Evolutionary conservation across 1,140 invertebrate species (phyloP).

Genomic region (Ceratina calcarata): DNA sequence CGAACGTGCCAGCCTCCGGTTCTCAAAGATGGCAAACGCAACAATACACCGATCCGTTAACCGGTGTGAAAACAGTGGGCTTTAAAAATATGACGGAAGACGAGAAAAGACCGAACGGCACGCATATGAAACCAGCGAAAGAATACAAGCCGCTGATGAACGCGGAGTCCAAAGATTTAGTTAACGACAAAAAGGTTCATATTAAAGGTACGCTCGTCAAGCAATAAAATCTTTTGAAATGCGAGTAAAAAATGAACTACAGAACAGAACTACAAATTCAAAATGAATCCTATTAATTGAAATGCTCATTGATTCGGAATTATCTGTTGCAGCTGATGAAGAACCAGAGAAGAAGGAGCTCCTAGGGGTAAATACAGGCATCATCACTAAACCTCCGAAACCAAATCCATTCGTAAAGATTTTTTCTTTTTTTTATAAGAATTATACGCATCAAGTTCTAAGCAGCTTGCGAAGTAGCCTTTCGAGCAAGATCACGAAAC

Average conservation of each 20-base stretch:
- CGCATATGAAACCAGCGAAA: slow-evolving; percentile 66
- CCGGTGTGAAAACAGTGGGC: slow-evolving; percentile 70
- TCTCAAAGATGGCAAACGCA: slow-evolving; percentile 76
- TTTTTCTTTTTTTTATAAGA: slow-evolving; percentile 72
- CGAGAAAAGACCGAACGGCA: slow-evolving; percentile 76
- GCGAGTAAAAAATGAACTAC: neutral
- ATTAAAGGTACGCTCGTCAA: slow-evolving; percentile 71
- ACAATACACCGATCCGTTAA: slow-evolving; percentile 67
- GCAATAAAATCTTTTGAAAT: neutral
- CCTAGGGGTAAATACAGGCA: slow-evolving; percentile 80
- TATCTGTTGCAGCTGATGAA: slow-evolving; percentile 74
- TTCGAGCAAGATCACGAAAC: slow-evolving; percentile 41
- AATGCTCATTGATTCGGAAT: neutral
- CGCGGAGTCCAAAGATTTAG: slow-evolving; percentile 69
- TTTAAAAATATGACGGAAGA: slow-evolving; percentile 73
- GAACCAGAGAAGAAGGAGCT: slow-evolving; percentile 79
- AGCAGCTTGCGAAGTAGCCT: slow-evolving; percentile 67
- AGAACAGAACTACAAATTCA: neutral
- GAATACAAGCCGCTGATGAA: slow-evolving; percentile 75
- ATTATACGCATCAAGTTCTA: slow-evolving; percentile 53
- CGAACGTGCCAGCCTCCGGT: slow-evolving; percentile 56
- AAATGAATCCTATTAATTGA: neutral
- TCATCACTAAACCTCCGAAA: slow-evolving; percentile 78
- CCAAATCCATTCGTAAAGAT: slow-evolving; percentile 80
- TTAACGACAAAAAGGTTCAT: slow-evolving; percentile 74